A percentile compares a stretch with the other conserved stretches of the same genome.
phyloP scores from a whole-genome alignment of 2,888 invertebrate species.

The Scaptomyza cyrtandrae region DNA sequence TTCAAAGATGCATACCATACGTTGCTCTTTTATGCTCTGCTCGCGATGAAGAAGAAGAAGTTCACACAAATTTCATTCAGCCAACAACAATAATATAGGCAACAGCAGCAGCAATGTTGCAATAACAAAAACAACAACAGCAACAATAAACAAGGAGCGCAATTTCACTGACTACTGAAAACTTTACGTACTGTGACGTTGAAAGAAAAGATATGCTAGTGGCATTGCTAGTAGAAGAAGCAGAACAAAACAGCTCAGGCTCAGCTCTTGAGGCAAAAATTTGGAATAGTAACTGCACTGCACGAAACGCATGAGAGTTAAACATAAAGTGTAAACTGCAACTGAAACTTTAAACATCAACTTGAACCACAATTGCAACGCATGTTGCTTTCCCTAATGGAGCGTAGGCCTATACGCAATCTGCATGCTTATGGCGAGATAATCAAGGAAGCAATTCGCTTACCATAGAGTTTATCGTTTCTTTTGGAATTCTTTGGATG shows the following conservation, averaged over 20 bases:
- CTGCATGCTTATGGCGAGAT: conserved; percentile 19
- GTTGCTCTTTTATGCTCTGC: conserved; percentile 8
- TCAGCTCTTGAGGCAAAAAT: conserved; percentile 5
- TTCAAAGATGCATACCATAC: conserved; percentile 48
- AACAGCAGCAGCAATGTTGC: conserved; percentile 40
- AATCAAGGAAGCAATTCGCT: conserved; percentile 1
- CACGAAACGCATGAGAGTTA: conserved; percentile 31
- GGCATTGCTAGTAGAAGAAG: not conserved
- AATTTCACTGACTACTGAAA: conserved; percentile 80
- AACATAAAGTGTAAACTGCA: conserved; percentile 17
- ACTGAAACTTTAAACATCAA: conserved; percentile 8
- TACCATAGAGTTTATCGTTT: conserved; percentile 5
- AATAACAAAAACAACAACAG: conserved; percentile 61
- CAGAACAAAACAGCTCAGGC: conserved; percentile 1
- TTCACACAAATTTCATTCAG: conserved; percentile 67
- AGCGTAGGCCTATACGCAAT: conserved; percentile 64
- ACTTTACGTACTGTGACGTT: conserved; percentile 78
- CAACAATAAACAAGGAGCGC: conserved; percentile 72
- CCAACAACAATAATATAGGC: conserved; percentile 64
- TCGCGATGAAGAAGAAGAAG: conserved; percentile 14
- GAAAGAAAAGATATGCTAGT: not conserved
- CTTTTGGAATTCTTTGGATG: not conserved
- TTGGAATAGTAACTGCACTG: conserved; percentile 42
- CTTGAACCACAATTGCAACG: conserved; percentile 24
- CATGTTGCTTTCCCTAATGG: conserved; percentile 45